Conservation (phyloP, 2,888 invertebrate genomes). For the Sericinus montela region DNA sequence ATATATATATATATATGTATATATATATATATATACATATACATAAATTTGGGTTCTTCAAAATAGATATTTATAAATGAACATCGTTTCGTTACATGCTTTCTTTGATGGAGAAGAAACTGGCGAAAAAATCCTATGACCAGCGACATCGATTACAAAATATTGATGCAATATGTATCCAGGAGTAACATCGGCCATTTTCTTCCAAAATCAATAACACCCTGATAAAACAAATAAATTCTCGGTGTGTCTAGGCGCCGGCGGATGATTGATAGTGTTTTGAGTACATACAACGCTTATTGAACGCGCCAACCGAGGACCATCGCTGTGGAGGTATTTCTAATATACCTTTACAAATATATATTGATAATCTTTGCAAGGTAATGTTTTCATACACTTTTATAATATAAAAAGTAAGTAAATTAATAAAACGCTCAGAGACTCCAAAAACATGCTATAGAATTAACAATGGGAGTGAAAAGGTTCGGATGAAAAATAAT, state of each 20-base stretch:
- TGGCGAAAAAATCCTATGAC: no score
- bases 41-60: no score
- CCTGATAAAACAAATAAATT: conserved; percentile 64
- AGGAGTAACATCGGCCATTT: conserved; percentile 39
- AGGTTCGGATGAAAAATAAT: conserved; percentile 38
- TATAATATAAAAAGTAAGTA: conserved; percentile 1
- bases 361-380: conserved; percentile 36
- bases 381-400: conserved; percentile 2
- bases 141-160: no score
- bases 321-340: conserved; percentile 38
- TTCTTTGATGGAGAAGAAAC: no score
- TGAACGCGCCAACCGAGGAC: conserved; percentile 49
- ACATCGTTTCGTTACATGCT: no score
- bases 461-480: conserved; percentile 33
- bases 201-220: conserved; percentile 65
- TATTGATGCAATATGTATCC: neutral
- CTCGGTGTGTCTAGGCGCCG: conserved; percentile 55
- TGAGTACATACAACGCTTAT: conserved; percentile 62
- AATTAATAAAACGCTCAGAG: conserved; percentile 3
- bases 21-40: no score
- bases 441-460: conserved; percentile 14
- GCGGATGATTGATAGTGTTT: conserved; percentile 73
- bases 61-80: no score
- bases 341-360: conserved; percentile 29
- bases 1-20: no score